These are phyloP conservation scores for Falco rusticolus DNA, from an alignment of 2,797 vertebrate genomes.

Conservation along the genomic window DNA sequence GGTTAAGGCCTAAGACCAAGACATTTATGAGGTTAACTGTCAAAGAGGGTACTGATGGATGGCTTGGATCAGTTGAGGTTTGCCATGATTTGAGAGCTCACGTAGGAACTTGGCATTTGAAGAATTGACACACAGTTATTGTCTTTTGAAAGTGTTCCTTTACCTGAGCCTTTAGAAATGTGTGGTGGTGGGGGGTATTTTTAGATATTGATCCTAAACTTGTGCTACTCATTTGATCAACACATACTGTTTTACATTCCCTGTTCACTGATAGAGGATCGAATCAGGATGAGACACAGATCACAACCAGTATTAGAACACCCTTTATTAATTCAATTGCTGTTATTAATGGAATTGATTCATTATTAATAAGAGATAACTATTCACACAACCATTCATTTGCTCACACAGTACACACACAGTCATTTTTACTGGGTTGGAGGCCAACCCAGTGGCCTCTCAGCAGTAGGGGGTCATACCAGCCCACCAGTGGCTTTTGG, in stretches of 20 bases:
- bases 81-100: not conserved
- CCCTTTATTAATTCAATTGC: not conserved
- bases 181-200: not conserved
- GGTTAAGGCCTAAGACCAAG: not conserved
- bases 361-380: not conserved
- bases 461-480: not conserved
- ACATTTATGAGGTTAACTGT: not conserved
- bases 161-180: not conserved
- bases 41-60: not conserved
- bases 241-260: rapidly evolving
- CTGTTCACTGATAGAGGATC: not conserved
- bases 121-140: not conserved
- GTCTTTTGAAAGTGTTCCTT: not conserved
- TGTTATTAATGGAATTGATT: not conserved
- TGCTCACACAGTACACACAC: not conserved
- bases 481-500: not conserved
- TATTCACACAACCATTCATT: not conserved
- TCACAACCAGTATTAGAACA: not conserved
- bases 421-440: not conserved
- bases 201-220: not conserved
- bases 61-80: not conserved
- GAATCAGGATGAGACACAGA: not conserved
- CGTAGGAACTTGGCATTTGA: not conserved
- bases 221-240: not conserved
- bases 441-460: not conserved